Conservation (phyloP, 2,797 vertebrate genomes). For the Acomys russatus region DNA sequence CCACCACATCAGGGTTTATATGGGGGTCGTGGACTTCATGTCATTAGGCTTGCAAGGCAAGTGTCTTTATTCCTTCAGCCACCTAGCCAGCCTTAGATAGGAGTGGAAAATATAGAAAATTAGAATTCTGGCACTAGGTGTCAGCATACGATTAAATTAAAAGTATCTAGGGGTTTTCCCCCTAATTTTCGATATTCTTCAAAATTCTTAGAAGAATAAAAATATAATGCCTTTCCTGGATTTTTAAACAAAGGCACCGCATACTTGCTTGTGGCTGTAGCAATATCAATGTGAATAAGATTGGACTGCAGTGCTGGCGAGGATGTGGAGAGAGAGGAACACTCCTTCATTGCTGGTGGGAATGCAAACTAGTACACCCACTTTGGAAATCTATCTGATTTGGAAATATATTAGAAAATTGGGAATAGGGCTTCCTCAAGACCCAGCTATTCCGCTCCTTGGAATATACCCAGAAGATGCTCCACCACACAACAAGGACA, state of each 20-base stretch:
- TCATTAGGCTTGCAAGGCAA: not conserved
- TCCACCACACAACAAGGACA: too few relatives aligned
- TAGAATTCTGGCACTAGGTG: slow-evolving; percentile 82
- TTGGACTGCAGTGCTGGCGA: not conserved
- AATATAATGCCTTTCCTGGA: not conserved
- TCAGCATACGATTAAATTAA: slow-evolving; percentile 81
- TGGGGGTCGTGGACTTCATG: not conserved
- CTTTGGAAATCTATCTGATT: too few relatives aligned
- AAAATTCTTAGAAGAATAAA: slow-evolving; percentile 48
- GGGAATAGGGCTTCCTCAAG: too few relatives aligned
- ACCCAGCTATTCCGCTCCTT: too few relatives aligned
- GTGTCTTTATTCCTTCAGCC: not conserved
- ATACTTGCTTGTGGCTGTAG: not conserved
- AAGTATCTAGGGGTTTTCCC: not conserved
- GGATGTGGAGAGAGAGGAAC: too few relatives aligned
- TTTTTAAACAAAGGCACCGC: slow-evolving; percentile 10
- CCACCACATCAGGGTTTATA: not conserved
- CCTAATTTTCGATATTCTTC: slow-evolving; percentile 4
- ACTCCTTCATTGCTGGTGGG: too few relatives aligned
- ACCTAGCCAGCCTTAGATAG: not conserved
- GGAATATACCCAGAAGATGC: too few relatives aligned
- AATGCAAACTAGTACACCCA: too few relatives aligned
- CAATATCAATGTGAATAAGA: not conserved
- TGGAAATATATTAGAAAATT: too few relatives aligned
- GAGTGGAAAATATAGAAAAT: not conserved